These are phyloP conservation scores for Campoplex capitator DNA, from an alignment of 2,888 invertebrate species.

Conservation along the genomic window DNA sequence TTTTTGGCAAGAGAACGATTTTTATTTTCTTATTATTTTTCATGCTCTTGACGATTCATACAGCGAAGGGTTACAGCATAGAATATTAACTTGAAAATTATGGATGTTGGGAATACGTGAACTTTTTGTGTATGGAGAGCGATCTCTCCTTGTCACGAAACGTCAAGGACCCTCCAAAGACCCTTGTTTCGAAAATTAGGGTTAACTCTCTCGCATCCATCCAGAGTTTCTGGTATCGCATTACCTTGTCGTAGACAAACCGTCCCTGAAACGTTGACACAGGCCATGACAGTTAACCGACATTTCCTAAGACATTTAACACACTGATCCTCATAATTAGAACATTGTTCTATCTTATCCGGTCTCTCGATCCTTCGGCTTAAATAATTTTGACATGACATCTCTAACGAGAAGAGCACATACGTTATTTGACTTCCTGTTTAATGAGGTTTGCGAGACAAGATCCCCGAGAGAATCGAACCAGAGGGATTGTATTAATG, in stretches of 20 bases:
- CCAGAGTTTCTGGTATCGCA: constrained; percentile 11
- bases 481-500: neutral
- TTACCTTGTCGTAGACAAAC: constrained; percentile 1
- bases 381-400: constrained; percentile 26
- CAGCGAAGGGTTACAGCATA: neutral
- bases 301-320: constrained; percentile 26
- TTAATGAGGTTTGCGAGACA: neutral
- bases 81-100: neutral
- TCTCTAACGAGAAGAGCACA: neutral
- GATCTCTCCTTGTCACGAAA: neutral
- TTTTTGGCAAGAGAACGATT: neutral
- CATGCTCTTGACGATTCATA: neutral
- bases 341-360: constrained; percentile 42
- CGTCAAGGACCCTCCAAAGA: neutral
- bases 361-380: constrained; percentile 35
- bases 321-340: constrained; percentile 52
- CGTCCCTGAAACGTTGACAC: neutral
- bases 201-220: constrained; percentile 1
- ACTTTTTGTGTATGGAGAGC: neutral
- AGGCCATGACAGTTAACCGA: constrained; percentile 17
- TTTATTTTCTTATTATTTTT: neutral
- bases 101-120: neutral
- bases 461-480: neutral
- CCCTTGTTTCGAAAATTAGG: constrained; percentile 6
- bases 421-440: constrained; percentile 5